Evolutionary conservation across 2,797 vertebrate species (phyloP), one percentile per base, ranked within the genome.

Genomic region (Parauchenoglanis ngamensis): DNA sequence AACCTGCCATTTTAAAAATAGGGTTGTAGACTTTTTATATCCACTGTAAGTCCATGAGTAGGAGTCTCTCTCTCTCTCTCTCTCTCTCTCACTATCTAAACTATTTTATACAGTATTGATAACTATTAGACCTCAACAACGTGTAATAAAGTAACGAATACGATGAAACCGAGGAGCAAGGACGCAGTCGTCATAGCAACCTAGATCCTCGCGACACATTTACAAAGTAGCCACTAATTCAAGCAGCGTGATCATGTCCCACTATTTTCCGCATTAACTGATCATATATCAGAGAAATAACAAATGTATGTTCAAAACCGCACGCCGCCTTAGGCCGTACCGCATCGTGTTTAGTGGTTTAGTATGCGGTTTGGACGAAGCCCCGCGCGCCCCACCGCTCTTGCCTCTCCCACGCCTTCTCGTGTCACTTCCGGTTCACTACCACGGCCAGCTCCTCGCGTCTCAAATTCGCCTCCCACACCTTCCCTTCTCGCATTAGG

Each of bases 401-500:
- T 96, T 95, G 89, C 95, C 95, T 94, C 94, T 95, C 95, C 94
- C 96, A 94, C 95, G 93, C 95, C 95, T 93, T 79, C 89, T 86
- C 95, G 94, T 96, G 95, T 96, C 96, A 97, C 94, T 96, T 96
- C 95, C 96, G 95, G 94, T 96, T 95, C 94, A 83, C 92, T 89
- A 91, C 90, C 90, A 83, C 92, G 86, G 93, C 84, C 91, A 92
- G 89, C 90, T 88, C 84, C 92, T 86, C 88, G 82, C 89, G 59
- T 86, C 89, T 90, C 86, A 90, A 90, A 91, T 88, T 91, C 92
- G 86, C 88, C 92, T 91, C 92, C 92, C 90, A 91, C 92, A 85
- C 86, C 90, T 91, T 59, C 92, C 90, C 89, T 91, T 90, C 91
- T 79, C 90, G 85, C 86, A 87, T 89, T 92, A 82, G 79, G 88